phyloP scores from a whole-genome alignment of 2,888 invertebrate species.

The Noctua janthina region DNA sequence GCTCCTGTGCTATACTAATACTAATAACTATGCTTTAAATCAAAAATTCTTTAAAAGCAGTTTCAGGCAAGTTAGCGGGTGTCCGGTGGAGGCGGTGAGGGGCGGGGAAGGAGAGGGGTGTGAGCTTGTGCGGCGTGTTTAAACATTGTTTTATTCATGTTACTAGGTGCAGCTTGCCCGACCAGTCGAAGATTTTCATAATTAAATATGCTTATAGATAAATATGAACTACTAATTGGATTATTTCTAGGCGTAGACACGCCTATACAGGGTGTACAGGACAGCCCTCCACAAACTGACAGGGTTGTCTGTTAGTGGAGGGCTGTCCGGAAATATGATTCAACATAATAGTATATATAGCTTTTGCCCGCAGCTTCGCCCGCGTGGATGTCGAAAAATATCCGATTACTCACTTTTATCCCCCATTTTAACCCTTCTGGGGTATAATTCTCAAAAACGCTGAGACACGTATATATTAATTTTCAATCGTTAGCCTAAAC shows the following conservation, averaged over 20 bases:
- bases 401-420: too few species aligned
- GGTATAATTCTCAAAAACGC: too few species aligned
- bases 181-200: neutral
- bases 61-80: neutral
- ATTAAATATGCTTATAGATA: neutral
- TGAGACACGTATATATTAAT: too few species aligned
- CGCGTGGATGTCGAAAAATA: too few species aligned
- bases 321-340: too few species aligned
- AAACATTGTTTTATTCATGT: neutral
- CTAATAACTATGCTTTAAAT: conserved; percentile 32
- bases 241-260: neutral
- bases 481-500: too few species aligned
- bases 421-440: too few species aligned
- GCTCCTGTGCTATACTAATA: too few species aligned
- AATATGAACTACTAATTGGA: neutral
- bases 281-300: too few species aligned
- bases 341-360: too few species aligned
- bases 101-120: neutral
- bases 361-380: too few species aligned
- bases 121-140: neutral
- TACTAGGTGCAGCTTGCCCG: neutral
- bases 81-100: neutral
- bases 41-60: conserved; percentile 36
- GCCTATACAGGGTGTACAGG: neutral
- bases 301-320: too few species aligned